Evolutionary conservation across 2,797 vertebrate species (phyloP), one percentile per base, ranked within the genome.

Genomic region (Eptatretus atami): DNA sequence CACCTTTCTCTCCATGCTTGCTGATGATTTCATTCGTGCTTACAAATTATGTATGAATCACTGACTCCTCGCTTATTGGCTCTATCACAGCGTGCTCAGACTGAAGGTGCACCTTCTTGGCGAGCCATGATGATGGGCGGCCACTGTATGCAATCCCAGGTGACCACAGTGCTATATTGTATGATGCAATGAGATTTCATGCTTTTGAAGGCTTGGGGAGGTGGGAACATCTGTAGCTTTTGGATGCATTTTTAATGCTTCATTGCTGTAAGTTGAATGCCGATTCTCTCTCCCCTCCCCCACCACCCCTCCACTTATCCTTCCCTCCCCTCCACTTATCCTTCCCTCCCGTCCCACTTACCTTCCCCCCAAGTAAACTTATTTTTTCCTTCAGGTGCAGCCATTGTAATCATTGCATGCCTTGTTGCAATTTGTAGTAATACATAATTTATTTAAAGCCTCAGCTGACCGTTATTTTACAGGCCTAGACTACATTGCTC

Each of bases 401-500:
- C 64, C 54, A 15, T 11, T 15, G 13, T 13, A 15, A 52, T 6
- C 64, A 19, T 63, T 1, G 64, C 24, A 66, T 61, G 10, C 31
- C 14, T 15, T 24, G 53, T 53, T 55, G 66, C 13, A 63, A 67
- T 15, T 69, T 61, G n/a, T 44, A 44, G 31, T 44, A 2, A 3
- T 44, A 44, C 31, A 44, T 31, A 31, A 31, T 31, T 31, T 31
- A 31, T 31, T 31, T 31, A 31, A 31, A 31, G 31, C 31, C 31
- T 31, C 31, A 31, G 31, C 31, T 31, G 31, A 31, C 31, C 31
- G 6, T 31, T 6, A 31, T 31, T 31, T 68, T 68, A 24, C 71
- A 88, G 90, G 90, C 70, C 75, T 96, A 73, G 90, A 96, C 72
- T 96, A 96, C 10, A 88, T 96, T 69, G 94, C 88, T 73, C 90